Conservation (phyloP, 2,888 invertebrate species). For the Eudasyphora cyanicolor region DNA sequence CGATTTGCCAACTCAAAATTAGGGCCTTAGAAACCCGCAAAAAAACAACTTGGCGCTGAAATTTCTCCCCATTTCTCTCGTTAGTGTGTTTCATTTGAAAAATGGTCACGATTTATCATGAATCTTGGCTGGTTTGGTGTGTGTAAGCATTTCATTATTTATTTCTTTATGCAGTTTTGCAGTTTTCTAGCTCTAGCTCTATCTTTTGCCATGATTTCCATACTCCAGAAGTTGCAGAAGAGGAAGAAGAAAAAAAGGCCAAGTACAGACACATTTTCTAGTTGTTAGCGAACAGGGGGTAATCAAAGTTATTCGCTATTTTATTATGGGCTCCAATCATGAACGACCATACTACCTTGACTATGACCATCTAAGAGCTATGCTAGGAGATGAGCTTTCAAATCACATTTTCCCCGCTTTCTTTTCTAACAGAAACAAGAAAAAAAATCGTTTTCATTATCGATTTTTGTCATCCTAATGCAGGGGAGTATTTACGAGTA, state of each 20-base stretch:
- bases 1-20: conserved; percentile 46
- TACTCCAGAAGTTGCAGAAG: background rate
- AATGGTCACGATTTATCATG: conserved; percentile 63
- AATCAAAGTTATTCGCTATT: background rate
- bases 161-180: background rate
- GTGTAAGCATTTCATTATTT: background rate
- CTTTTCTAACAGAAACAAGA: background rate
- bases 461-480: background rate
- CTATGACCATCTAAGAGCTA: too few species aligned
- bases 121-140: conserved; percentile 31
- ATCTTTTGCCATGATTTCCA: conserved; percentile 4
- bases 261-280: background rate
- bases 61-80: conserved; percentile 48
- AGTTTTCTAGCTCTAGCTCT: background rate
- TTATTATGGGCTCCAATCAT: conserved; percentile 4
- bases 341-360: background rate
- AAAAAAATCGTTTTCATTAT: background rate
- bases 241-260: conserved; percentile 1
- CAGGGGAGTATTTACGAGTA: background rate
- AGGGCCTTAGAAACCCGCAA: conserved; percentile 29
- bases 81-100: conserved; percentile 51
- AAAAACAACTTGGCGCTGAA: conserved; percentile 23
- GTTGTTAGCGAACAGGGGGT: background rate
- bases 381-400: background rate
- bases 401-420: background rate